Evolutionary conservation across 2,113 vertebrate genomes (phyloP).

Genomic region (Corvus cornix): DNA sequence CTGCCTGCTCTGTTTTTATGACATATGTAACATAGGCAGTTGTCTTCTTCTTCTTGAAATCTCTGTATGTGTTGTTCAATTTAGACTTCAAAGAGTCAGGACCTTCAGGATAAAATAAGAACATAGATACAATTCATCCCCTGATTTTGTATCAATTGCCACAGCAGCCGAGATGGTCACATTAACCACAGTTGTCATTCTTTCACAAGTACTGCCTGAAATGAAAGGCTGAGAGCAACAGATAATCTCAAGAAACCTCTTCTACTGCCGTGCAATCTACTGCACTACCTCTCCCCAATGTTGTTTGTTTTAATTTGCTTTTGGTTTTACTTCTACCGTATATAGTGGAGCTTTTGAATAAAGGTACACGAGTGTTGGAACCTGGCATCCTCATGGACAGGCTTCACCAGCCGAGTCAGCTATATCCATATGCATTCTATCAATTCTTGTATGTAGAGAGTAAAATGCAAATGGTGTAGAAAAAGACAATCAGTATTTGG

Average conservation of each 20-base stretch:
- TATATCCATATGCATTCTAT: background rate
- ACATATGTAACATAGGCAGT: conserved; percentile 68
- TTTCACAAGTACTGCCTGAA: background rate
- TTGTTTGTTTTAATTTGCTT: background rate
- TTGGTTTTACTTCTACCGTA: background rate
- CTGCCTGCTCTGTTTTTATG: background rate
- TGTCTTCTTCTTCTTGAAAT: conserved; percentile 63
- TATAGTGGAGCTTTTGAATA: background rate
- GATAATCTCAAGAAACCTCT: background rate
- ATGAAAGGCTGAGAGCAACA: background rate
- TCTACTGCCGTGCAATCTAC: background rate
- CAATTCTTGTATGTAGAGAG: background rate
- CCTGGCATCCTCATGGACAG: background rate
- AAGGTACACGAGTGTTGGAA: background rate
- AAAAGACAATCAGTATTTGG: background rate
- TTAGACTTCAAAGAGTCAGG: background rate
- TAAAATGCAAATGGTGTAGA: background rate
- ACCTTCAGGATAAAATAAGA: background rate
- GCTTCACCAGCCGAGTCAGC: background rate
- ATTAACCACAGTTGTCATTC: background rate
- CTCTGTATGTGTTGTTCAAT: conserved; percentile 66
- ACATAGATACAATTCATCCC: background rate
- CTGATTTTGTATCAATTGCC: background rate
- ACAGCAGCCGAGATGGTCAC: background rate
- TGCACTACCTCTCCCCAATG: background rate